Base-by-base conservation (phyloP, 2,797 vertebrate genomes). In the Novumbra hubbsi region DNA sequence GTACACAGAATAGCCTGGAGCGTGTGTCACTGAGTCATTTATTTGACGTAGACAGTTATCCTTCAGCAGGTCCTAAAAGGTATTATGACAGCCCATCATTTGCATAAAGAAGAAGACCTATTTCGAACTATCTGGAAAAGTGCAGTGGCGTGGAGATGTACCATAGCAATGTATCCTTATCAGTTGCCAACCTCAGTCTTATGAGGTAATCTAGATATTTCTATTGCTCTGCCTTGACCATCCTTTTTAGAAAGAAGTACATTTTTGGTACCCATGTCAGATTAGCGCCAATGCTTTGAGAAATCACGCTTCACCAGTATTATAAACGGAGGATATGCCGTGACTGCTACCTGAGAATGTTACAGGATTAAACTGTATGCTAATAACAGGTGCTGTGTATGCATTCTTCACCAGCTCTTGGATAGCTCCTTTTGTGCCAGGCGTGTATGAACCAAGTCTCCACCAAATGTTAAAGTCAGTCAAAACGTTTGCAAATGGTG, bases 401-500 rank as follows among this genome's bases (percentile, higher is more conserved):
- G 21, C 55, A 24, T 45, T 45, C 11, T 12, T 45, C 12, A 38
- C 34, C 34, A 38, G 52, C n/a, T 55, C 8, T 55, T 55, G n/a
- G 52, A n/a, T 21, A 55, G 9, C 52, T 55, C 52, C n/a, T 19
- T 3, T 38, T 38, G 34, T 4, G 34, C 1, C 52, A 55, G 1
- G 41, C 68, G 73, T 60, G 68, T 75, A 62, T 15, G 38, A 19
- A 73, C 68, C 68, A 34, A 24, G 27, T 73, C 66, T 55, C 11
- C 67, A 41, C 72, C 64, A 15, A 57, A 55, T 28, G 16, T 74
- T n/a, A 72, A 76, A 79, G 70, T 48, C 74, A 72, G 68, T 28
- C 34, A 48, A 71, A 78, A 48, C 24, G 41, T 76, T 80, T 72
- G 79, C 76, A 77, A 84, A 63, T 52, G 78, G 83, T 75, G 71